Conservation (phyloP, 2,888 invertebrate genomes). For the Sarcophaga subvicina region DNA sequence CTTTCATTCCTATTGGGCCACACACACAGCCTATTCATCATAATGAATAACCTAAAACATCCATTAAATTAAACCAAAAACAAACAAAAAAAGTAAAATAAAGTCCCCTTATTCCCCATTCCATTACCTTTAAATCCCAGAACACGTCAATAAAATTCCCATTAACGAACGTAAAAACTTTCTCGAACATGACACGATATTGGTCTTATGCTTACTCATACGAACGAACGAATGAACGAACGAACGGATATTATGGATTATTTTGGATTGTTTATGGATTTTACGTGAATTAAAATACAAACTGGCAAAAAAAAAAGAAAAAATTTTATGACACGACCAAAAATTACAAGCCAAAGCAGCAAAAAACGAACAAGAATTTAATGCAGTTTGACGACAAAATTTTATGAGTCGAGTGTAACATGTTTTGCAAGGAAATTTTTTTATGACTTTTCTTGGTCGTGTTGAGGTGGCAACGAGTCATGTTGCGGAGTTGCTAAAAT, state of each 20-base stretch:
- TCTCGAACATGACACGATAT: constrained; percentile 41
- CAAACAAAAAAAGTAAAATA: background rate
- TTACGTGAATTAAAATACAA: constrained; percentile 65
- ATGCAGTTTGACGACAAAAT: constrained; percentile 76
- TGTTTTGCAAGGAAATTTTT: constrained; percentile 62
- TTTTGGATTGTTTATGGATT: constrained; percentile 64
- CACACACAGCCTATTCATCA: too few relatives aligned
- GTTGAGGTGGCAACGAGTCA: constrained; percentile 7
- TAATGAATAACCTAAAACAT: too few relatives aligned
- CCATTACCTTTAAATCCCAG: constrained; percentile 8
- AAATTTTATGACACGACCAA: constrained; percentile 59
- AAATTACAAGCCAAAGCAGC: constrained; percentile 2
- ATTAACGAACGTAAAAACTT: constrained; percentile 64
- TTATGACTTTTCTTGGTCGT: constrained; percentile 50
- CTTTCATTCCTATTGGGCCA: too few relatives aligned
- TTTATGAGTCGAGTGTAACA: constrained; percentile 69
- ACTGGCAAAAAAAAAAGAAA: constrained; percentile 27
- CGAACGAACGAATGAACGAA: background rate
- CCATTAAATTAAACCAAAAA: too few relatives aligned
- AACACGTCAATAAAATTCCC: constrained; percentile 63
- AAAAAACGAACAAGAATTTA: constrained; percentile 70
- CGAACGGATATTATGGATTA: background rate
- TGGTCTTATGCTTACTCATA: constrained; percentile 24
- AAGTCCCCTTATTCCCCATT: background rate
- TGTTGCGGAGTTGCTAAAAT: constrained; percentile 22